phyloP scores from a whole-genome alignment of 1,140 invertebrate species.

The Oppia nitens region DNA sequence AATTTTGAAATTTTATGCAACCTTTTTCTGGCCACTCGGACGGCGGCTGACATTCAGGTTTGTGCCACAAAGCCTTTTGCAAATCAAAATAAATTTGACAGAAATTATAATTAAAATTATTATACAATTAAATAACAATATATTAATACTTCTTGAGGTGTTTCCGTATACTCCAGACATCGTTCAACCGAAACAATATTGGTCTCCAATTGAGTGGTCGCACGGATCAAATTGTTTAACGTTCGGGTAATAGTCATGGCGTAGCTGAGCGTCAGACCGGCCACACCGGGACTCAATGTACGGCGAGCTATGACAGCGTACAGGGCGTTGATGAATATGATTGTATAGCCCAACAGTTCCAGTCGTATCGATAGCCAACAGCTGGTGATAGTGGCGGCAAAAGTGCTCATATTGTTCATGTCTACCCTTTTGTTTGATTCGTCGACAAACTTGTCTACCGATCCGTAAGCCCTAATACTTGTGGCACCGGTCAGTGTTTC shows the following conservation, averaged over 20 bases:
- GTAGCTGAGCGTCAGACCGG: constrained; percentile 75
- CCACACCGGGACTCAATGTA: constrained; percentile 50
- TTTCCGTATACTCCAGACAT: constrained; percentile 47
- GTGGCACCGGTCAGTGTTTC: constrained; percentile 33
- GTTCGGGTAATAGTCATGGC: constrained; percentile 52
- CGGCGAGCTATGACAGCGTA: constrained; percentile 37
- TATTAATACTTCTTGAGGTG: constrained; percentile 38
- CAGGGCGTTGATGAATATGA: constrained; percentile 26
- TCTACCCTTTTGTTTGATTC: constrained; percentile 1
- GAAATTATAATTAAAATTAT: background rate
- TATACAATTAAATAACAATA: too few species aligned
- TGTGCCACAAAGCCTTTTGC: constrained; percentile 23
- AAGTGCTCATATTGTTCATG: constrained; percentile 29
- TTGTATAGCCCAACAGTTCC: constrained; percentile 27
- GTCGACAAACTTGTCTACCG: background rate
- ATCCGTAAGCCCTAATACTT: constrained; percentile 37
- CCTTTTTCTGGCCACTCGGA: constrained; percentile 28
- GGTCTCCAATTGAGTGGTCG: constrained; percentile 42
- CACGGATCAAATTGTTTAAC: constrained; percentile 41
- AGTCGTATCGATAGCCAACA: constrained; percentile 28
- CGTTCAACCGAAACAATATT: constrained; percentile 47
- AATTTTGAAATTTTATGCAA: constrained; percentile 24
- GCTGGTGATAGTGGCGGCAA: constrained; percentile 22
- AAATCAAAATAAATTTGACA: background rate
- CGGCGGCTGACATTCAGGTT: constrained; percentile 27